Evolutionary conservation across 53 echinoderm and acorn worm genomes (phyloP), one percentile per base, ranked within the genome.

Genomic region (Paracentrotus lividus): DNA sequence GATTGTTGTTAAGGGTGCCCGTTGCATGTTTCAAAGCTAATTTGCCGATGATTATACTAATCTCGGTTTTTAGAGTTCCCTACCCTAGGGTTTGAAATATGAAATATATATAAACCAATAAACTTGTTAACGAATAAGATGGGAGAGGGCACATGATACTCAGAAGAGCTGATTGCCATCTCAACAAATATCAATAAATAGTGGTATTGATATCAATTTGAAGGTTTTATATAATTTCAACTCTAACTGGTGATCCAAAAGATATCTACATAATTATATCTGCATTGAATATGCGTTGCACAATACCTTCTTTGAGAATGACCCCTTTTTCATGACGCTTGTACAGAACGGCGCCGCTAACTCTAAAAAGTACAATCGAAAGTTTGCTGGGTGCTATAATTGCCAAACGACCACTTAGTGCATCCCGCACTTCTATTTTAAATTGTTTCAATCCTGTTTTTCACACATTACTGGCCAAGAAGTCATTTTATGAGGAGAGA

Each of bases 391-490:
- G 51, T 90, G 54, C 49, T 47, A 5, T 90, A 89, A 89, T 89
- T 89, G 89, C 43, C 72, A 38, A 90, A 90, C 53, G 68, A 90
- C 91, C 91, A 90, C 91, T 90, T 90, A 90, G 51, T 90, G 72
- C 72, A 32, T 49, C 27, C 68, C 69, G 23, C 49, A 44, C 68
- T 49, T 49, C 72, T 90, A 54, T 69, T 56, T 34, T 65, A 75
- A 32, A 90, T 90, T 90, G 54, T 90, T 68, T 90, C 91, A 68
- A 90, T 68, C 91, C 53, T 72, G 89, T 90, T 72, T 90, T 90
- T 72, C 91, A 72, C 91, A 90, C 91, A 68, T 90, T 49, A 90
- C 49, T 68, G 45, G 91, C 58, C 91, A 51, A 90, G 91, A 72
- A 90, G 75, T 90, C 91, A 90, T 90, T 72, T 72, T 36, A 49